A percentile compares a stretch with the other conserved stretches of the same genome.
Evolutionary conservation across 2,113 vertebrate species (phyloP).

Genomic region (Pavo muticus): DNA sequence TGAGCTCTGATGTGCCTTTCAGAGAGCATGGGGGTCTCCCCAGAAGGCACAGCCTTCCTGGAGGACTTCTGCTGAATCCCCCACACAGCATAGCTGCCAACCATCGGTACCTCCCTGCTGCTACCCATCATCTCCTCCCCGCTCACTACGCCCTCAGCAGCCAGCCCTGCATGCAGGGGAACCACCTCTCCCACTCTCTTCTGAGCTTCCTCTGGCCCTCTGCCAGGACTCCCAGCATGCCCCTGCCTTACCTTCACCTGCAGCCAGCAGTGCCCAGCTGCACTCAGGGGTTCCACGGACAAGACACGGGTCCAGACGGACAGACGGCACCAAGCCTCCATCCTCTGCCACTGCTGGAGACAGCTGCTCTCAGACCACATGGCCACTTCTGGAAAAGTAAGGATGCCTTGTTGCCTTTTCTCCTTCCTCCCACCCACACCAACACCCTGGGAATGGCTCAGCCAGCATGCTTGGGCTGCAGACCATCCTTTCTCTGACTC

Average conservation of each 20-base stretch:
- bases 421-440: not conserved
- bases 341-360: fast-evolving
- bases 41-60: not conserved
- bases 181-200: not conserved
- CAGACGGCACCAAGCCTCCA: not conserved
- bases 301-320: fast-evolving
- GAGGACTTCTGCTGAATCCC: fast-evolving
- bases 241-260: not conserved
- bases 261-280: fast-evolving
- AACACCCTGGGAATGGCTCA: not conserved
- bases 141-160: fast-evolving
- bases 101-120: not conserved
- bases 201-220: not conserved
- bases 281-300: not conserved
- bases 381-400: slow-evolving; percentile 66
- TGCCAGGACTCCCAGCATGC: not conserved
- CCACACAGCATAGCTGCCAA: fast-evolving
- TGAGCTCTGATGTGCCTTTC: not conserved
- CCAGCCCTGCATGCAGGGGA: fast-evolving
- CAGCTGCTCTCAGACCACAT: slow-evolving; percentile 42
- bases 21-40: not conserved
- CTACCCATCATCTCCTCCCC: not conserved
- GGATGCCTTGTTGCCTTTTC: fast-evolving
- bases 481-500: not conserved
- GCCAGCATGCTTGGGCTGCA: fast-evolving